Conservation (phyloP, 2,797 vertebrate species). For the Argyrosomus regius region DNA sequence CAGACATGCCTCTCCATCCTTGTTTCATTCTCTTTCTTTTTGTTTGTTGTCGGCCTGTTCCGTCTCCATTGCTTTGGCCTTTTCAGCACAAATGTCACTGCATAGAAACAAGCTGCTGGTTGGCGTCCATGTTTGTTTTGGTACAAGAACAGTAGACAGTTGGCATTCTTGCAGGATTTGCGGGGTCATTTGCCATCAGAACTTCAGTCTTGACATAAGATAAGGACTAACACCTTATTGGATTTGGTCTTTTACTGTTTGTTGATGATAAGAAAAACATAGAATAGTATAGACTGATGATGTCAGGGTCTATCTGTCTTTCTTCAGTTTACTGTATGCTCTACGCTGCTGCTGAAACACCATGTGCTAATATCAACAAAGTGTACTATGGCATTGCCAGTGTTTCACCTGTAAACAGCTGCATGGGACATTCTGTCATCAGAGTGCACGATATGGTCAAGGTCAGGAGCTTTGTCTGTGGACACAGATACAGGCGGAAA, state of each 20-base stretch:
- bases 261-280: neutral
- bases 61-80: neutral
- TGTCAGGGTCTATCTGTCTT: neutral
- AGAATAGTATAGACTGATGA: neutral
- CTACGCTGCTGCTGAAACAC: neutral
- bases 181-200: neutral
- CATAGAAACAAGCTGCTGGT: neutral
- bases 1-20: neutral
- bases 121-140: neutral
- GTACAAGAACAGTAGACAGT: neutral
- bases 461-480: slow-evolving; percentile 38
- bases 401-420: slow-evolving; percentile 69
- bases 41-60: neutral
- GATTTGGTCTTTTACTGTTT: neutral
- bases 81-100: neutral
- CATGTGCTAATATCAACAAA: neutral
- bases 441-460: slow-evolving; percentile 40
- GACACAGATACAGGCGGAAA: neutral
- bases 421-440: slow-evolving; percentile 12
- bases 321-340: neutral
- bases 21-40: neutral
- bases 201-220: neutral
- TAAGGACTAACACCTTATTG: neutral
- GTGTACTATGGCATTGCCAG: slow-evolving; percentile 12
- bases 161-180: neutral